Evolutionary conservation across 2,888 invertebrate genomes (phyloP).

Genomic region (Platycheirus albimanus): DNA sequence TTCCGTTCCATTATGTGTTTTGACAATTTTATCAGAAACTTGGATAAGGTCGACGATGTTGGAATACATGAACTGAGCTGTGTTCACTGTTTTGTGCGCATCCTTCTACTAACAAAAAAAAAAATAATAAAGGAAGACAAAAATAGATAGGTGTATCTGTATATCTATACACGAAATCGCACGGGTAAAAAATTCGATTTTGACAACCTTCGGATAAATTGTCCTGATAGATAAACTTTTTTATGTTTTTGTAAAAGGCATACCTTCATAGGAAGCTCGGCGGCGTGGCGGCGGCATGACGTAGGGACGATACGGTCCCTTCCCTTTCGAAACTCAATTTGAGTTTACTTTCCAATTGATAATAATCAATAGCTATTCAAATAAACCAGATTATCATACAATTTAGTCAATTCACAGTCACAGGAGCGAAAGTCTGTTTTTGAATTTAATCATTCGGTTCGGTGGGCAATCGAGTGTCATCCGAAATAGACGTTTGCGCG

Average conservation of each 20-base stretch:
- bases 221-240: background rate
- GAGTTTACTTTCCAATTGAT: constrained; percentile 67
- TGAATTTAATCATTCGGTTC: constrained; percentile 71
- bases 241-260: background rate
- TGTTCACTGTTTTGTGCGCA: background rate
- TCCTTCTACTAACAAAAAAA: background rate
- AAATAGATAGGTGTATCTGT: too few species aligned
- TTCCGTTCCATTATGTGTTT: background rate
- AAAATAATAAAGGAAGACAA: too few species aligned
- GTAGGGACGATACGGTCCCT: background rate
- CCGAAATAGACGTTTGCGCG: constrained; percentile 59
- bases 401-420: constrained; percentile 46
- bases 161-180: too few species aligned
- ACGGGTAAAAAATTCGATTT: background rate
- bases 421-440: constrained; percentile 59
- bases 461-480: constrained; percentile 56
- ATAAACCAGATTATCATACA: constrained; percentile 50
- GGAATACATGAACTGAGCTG: background rate
- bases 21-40: background rate
- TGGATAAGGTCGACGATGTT: background rate
- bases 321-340: constrained; percentile 5
- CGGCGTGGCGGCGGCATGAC: background rate
- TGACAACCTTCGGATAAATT: background rate
- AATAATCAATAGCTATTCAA: constrained; percentile 69
- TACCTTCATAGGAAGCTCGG: background rate